Evolutionary conservation across 37 sponge, comb jelly and placozoan species (phyloP).

Genomic region (Halisarca cf. caerulea): DNA sequence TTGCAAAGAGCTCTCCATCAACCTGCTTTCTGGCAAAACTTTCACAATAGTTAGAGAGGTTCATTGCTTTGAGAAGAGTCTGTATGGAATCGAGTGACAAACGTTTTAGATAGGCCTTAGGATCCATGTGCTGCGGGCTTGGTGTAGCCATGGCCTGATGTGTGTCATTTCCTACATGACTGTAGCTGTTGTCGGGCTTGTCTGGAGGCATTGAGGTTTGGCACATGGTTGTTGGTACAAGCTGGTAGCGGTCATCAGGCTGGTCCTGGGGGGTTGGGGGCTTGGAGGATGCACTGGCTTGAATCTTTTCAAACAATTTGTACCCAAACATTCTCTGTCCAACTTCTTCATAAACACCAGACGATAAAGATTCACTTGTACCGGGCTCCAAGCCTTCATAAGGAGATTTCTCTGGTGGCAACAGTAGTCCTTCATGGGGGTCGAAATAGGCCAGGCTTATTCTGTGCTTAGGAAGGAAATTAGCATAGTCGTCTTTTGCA

Average conservation of each 20-base stretch:
- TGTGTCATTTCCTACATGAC: too few relatives aligned
- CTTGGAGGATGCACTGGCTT: too few relatives aligned
- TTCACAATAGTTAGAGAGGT: not conserved
- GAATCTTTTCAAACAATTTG: not conserved
- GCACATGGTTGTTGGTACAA: not conserved
- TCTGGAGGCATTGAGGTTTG: not conserved
- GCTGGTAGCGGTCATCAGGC: not conserved
- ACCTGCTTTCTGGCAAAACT: not conserved
- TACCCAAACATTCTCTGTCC: not conserved
- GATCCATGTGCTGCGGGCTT: not conserved
- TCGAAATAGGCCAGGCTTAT: not conserved
- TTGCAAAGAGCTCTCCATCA: not conserved
- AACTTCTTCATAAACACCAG: not conserved
- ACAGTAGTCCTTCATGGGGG: not conserved
- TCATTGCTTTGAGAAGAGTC: conserved; percentile 1
- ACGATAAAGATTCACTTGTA: not conserved
- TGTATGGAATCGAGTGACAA: not conserved
- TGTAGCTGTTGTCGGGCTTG: too few relatives aligned
- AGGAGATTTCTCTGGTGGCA: not conserved
- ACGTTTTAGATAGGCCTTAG: not conserved
- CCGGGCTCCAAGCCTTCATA: not conserved
- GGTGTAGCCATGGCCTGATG: not conserved
- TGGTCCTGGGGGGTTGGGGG: too few relatives aligned
- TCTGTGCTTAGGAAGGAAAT: not conserved
- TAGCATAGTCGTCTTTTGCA: not conserved